Evolutionary conservation across 2,797 vertebrate species (phyloP).

Genomic region (Sus cebifrons): DNA sequence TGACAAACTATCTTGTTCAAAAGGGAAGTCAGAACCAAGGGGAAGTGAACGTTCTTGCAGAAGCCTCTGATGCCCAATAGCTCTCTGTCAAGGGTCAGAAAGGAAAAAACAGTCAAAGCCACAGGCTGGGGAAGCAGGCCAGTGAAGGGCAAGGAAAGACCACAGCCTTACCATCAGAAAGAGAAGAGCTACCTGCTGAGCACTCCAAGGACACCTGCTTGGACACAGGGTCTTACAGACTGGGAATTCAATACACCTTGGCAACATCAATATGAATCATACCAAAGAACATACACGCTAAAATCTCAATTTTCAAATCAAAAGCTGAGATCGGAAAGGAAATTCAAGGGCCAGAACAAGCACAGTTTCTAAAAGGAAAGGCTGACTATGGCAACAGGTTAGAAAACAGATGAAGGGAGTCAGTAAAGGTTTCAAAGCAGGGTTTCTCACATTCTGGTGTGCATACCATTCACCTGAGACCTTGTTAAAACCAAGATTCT

Average conservation of each 20-base stretch:
- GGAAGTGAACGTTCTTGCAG: conserved; percentile 89
- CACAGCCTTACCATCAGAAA: conserved; percentile 20
- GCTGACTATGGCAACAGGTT: not conserved
- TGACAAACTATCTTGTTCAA: conserved; percentile 84
- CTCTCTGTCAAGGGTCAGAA: conserved; percentile 86
- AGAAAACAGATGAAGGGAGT: conserved; percentile 51
- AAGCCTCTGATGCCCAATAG: conserved; percentile 84
- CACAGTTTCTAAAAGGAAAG: conserved; percentile 40
- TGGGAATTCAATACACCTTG: not conserved
- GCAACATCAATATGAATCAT: conserved; percentile 31
- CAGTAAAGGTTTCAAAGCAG: conserved; percentile 32
- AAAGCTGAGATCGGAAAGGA: conserved; percentile 40
- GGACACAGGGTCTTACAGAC: not conserved
- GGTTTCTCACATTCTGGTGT: not conserved
- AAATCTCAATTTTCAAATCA: conserved; percentile 36
- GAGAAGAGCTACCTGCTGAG: not conserved
- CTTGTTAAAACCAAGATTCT: conserved; percentile 9
- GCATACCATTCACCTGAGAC: not conserved
- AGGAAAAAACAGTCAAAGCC: conserved; percentile 88
- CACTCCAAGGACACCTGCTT: not conserved
- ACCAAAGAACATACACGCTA: conserved; percentile 29
- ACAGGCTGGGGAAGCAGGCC: conserved; percentile 66
- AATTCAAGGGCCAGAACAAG: not conserved
- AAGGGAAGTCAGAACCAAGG: conserved; percentile 87
- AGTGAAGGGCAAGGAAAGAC: conserved; percentile 55